Base-by-base conservation (phyloP, 2,888 invertebrate species). In the Papilio protenor region DNA sequence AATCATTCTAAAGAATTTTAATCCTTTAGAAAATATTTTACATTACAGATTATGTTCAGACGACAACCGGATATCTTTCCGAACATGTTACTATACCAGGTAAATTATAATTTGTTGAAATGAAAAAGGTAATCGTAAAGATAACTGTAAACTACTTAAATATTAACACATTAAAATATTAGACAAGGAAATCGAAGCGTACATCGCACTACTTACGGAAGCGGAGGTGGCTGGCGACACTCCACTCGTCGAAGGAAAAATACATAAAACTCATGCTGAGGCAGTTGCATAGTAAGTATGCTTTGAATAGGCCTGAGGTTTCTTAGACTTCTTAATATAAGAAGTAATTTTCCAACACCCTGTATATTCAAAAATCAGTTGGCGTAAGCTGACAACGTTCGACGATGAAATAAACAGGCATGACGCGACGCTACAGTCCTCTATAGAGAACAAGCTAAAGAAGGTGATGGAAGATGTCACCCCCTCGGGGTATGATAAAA, bases 151-250 rank as follows among this genome's bases (percentile, higher is more conserved):
- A 59, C 23, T 57, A 23, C 18, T 0, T 0, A 3, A 59, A 59
- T 23, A 23, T 23, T 21, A 61, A 16, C 5, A 55, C 8, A 27
- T 61, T 16, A 61, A 23, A 12, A 61, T 83, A 84, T 11, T 79
- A 94, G 92, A 93, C 82, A 83, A 87, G 75, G 79, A 86, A 77
- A 93, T 93, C 23, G 91, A 92, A 74, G 91, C 92, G 0, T 93
- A 93, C 77, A 87, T 92, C 10, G 83, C 88, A 1, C 77, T 94
- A 45, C 79, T 94, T 27, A 87, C 84, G 47, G 91, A 92, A 84
- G 92, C 94, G 92, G 93, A 94, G 75, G 81, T 84, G 0, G 85
- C 88, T 2, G 92, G 92, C 1, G 90, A 91, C 23, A 64, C 79
- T 0, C 80, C 83, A 0, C 86, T 94, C 0, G 84, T 93, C 14